phyloP scores from a whole-genome alignment of 2,113 vertebrate species.

The Neolamprologus toae region DNA sequence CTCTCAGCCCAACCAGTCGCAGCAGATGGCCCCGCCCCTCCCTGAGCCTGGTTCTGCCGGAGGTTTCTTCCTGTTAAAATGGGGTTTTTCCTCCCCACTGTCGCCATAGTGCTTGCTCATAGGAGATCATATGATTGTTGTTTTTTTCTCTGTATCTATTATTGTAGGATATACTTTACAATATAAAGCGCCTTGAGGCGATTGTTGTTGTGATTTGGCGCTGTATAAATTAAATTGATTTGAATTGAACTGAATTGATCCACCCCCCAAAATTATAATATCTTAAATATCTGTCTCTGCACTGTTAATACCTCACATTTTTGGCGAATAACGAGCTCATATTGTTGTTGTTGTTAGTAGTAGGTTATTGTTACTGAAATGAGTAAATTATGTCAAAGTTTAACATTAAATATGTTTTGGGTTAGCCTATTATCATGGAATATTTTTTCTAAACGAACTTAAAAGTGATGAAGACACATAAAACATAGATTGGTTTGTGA shows the following conservation, averaged over 20 bases:
- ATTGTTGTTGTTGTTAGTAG: neutral
- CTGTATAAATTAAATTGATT: neutral
- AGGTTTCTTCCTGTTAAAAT: accelerated
- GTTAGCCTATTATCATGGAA: neutral
- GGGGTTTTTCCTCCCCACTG: accelerated
- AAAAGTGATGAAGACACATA: neutral
- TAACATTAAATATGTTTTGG: neutral
- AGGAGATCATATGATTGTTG: neutral
- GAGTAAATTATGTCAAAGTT: neutral
- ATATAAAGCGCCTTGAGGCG: neutral
- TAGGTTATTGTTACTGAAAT: neutral
- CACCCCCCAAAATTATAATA: neutral
- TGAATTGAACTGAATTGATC: neutral
- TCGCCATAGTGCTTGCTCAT: neutral
- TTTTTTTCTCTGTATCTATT: accelerated
- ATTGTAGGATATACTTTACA: neutral
- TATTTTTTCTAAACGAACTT: neutral
- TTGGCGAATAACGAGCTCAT: neutral
- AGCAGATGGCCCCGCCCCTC: neutral
- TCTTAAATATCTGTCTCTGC: neutral
- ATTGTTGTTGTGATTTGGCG: neutral
- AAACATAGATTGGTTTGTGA: neutral
- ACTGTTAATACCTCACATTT: neutral
- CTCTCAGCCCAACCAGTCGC: accelerated
- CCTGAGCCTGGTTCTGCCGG: neutral